Conservation (phyloP, 2,797 vertebrate genomes). For the Epinephelus malabaricus region DNA sequence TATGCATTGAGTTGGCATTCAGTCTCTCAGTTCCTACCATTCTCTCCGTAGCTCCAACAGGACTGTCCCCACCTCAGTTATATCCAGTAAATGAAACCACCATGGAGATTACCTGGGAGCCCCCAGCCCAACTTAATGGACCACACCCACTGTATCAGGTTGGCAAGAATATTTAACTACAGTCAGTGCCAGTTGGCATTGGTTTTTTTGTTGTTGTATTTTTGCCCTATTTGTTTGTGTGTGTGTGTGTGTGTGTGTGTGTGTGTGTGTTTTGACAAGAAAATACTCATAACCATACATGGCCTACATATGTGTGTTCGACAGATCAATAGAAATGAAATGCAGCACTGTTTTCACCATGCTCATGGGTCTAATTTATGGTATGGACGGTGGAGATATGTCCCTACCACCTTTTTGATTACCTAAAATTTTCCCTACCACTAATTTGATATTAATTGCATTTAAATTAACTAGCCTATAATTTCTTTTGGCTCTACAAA, state of each 20-base stretch:
- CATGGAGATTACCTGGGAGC: slow-evolving; percentile 87
- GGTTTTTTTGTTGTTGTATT: neutral
- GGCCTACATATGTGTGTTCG: too few relatives aligned
- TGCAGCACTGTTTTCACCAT: too few relatives aligned
- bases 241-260: too few relatives aligned
- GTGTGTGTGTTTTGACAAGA: neutral
- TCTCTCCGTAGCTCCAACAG: slow-evolving; percentile 86
- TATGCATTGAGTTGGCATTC: neutral
- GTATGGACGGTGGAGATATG: too few relatives aligned
- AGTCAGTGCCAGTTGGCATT: neutral
- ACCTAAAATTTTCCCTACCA: too few relatives aligned
- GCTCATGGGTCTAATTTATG: too few relatives aligned
- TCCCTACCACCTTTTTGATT: too few relatives aligned
- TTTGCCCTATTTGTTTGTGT: too few relatives aligned
- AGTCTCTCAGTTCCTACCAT: slow-evolving; percentile 17
- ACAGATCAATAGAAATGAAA: too few relatives aligned
- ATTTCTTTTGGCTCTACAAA: too few relatives aligned
- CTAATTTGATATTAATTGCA: too few relatives aligned
- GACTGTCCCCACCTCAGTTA: slow-evolving; percentile 82
- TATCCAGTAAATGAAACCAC: slow-evolving; percentile 86
- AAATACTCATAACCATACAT: neutral
- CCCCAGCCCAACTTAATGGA: slow-evolving; percentile 89
- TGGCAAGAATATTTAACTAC: neutral
- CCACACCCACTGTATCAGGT: slow-evolving; percentile 90
- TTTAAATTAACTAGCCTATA: too few relatives aligned